Percentiles rank a stretch among this genome's conserved stretches.
Conservation (phyloP, 2,113 vertebrate genomes). For the Ictalurus punctatus region DNA sequence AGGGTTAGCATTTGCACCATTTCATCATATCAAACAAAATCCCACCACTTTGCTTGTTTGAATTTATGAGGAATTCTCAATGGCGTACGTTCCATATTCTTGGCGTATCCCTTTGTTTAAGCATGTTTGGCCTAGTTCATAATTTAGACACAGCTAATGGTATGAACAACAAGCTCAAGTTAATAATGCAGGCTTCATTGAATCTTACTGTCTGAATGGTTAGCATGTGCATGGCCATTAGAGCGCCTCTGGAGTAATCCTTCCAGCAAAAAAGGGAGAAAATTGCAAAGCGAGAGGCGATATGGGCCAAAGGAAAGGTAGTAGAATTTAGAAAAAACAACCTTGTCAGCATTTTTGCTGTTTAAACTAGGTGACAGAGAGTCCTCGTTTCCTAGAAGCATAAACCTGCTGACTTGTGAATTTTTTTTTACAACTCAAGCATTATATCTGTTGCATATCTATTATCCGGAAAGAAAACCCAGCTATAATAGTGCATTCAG, state of each 20-base stretch:
- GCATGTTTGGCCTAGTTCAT: background rate
- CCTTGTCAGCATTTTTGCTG: background rate
- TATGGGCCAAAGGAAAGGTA: background rate
- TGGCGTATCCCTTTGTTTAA: background rate
- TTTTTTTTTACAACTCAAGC: background rate
- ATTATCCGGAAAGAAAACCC: background rate
- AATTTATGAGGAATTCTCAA: background rate
- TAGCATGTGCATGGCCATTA: background rate
- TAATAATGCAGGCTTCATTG: background rate
- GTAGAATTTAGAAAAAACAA: background rate
- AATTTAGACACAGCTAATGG: background rate
- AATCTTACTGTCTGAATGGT: background rate
- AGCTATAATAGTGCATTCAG: background rate
- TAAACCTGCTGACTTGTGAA: background rate
- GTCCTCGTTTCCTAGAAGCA: background rate
- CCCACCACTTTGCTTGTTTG: background rate
- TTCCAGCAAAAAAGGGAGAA: conserved; percentile 13
- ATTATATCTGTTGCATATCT: conserved; percentile 2
- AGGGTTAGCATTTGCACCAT: background rate
- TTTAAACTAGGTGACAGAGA: background rate
- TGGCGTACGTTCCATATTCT: background rate
- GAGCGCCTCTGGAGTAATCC: background rate
- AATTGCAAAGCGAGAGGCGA: background rate
- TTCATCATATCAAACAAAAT: background rate
- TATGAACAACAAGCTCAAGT: background rate